Evolutionary conservation across 1,140 invertebrate genomes (phyloP), one percentile per base, ranked within the genome.

Genomic region (Lepidostoma basale): DNA sequence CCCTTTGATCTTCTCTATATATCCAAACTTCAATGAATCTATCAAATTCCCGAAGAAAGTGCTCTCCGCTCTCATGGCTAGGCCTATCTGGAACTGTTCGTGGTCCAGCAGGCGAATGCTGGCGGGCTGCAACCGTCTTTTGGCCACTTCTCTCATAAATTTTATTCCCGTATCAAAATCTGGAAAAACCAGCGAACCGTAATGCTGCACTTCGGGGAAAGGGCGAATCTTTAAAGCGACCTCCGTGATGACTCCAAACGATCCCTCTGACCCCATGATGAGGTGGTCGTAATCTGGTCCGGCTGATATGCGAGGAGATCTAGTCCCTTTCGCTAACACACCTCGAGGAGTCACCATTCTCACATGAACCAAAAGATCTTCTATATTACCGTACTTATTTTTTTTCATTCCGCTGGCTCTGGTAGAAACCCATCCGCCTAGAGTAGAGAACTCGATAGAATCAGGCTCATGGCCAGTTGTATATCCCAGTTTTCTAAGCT

Each of bases 331-430:
- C 70, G 88, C 82, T 26, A 92, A 75, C 10, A 85, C 82, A 65
- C 90, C 90, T 39, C 72, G 75, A 0, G 88, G 84, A 16, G 89
- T 91, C 2, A 91, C 88, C 77, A 88, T 83, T 73, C 83, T 86
- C 0, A 90, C 81, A 75, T 88, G 86, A 6, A 92, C 85, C 1
- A 92, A 63, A 70, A 90, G 74, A 75, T 90, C 89, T 80, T 90
- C 89, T 74, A 91, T 91, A 75, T 91, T 91, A 25, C 90, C 90
- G 76, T 91, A 92, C 33, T 86, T 84, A 77, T 92, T 92, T 77
- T 92, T 92, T 78, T 92, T 92, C 90, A 92, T 92, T 10, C 90
- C 90, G 14, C 89, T 90, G 0, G 90, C 90, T 74, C 90, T 75
- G 0, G 90, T 92, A 0, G 90, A 88, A 14, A 92, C 88, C 90